Evolutionary conservation across 2,797 vertebrate genomes (phyloP).

Genomic region (Garrulus glandarius): DNA sequence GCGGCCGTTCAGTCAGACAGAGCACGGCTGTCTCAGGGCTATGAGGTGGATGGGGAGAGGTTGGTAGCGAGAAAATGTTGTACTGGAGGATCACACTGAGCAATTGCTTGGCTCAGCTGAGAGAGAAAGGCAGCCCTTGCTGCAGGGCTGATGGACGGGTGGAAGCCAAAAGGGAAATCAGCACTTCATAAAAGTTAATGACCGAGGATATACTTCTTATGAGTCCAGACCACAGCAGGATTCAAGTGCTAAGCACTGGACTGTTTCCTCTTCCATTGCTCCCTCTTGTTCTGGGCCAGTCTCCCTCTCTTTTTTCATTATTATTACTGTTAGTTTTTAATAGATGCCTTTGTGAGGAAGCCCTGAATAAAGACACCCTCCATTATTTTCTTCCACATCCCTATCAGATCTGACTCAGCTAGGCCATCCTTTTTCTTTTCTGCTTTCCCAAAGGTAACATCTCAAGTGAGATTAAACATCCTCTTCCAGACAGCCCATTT

Average conservation of each 20-base stretch:
- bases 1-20: neutral
- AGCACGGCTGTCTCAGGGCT: neutral
- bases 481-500: neutral
- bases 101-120: neutral
- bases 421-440: neutral
- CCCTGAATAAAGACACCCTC: neutral
- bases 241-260: neutral
- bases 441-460: neutral
- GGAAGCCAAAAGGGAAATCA: conserved; percentile 28
- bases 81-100: neutral
- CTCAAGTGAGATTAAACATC: neutral
- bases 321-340: neutral
- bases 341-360: neutral
- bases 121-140: neutral
- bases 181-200: conserved; percentile 46
- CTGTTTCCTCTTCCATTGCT: neutral
- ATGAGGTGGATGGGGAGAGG: neutral
- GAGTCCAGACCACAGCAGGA: neutral
- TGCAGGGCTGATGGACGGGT: neutral
- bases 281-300: neutral
- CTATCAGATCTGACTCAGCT: neutral
- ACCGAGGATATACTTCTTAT: neutral
- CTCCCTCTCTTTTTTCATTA: neutral
- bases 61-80: neutral
- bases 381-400: neutral